Percentiles rank a stretch among this genome's conserved stretches.
phyloP scores from a whole-genome alignment of 1,140 invertebrate genomes.

The Pinna nobilis region DNA sequence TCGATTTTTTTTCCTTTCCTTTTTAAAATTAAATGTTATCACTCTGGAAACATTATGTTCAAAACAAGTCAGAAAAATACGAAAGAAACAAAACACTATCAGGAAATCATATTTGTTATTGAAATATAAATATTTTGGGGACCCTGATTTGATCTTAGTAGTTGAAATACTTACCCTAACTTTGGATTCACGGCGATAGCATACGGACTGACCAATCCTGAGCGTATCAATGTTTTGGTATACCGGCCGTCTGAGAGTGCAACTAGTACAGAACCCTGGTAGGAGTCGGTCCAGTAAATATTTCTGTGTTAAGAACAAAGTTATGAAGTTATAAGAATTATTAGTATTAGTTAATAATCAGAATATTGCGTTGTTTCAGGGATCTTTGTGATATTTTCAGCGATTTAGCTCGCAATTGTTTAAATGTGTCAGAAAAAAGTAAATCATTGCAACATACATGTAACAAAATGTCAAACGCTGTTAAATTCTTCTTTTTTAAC shows the following conservation, averaged over 20 bases:
- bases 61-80: background rate
- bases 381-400: too few species aligned
- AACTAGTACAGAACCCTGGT: conserved; percentile 85
- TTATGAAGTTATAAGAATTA: too few species aligned
- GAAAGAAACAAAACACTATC: background rate
- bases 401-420: too few species aligned
- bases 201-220: conserved; percentile 85
- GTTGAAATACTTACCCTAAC: conserved; percentile 69
- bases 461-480: background rate
- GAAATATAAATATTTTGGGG: too few species aligned
- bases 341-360: too few species aligned
- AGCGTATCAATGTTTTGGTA: conserved; percentile 81
- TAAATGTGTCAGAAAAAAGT: too few species aligned
- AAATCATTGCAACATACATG: background rate
- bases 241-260: conserved; percentile 93
- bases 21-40: too few species aligned
- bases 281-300: conserved; percentile 93
- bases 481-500: background rate
- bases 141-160: too few species aligned
- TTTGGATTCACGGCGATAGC: conserved; percentile 92
- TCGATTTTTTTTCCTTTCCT: too few species aligned
- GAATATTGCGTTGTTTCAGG: too few species aligned
- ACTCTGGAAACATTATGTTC: too few species aligned
- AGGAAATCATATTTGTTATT: background rate
- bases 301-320: conserved; percentile 83